These are phyloP conservation scores for Sceloporus tristichus DNA, from an alignment of 2,113 vertebrate genomes.

Conservation along the genomic window DNA sequence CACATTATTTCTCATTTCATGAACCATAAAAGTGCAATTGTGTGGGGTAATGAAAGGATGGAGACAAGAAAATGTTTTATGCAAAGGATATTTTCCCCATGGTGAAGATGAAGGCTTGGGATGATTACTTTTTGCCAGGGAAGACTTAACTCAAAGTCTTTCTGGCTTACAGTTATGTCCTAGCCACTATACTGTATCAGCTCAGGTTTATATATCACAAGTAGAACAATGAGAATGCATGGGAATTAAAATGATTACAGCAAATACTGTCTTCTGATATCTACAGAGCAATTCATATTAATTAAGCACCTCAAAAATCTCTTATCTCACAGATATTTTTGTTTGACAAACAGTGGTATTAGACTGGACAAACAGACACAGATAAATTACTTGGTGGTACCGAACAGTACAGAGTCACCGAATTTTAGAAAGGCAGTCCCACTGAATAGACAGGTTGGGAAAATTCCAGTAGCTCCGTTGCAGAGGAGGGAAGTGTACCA, in stretches of 20 bases:
- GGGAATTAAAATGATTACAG: background rate
- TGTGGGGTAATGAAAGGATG: too few species aligned
- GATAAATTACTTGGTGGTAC: background rate
- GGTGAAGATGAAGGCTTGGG: too few species aligned
- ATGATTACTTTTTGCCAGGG: too few species aligned
- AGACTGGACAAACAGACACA: background rate
- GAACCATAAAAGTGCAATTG: too few species aligned
- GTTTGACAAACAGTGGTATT: background rate
- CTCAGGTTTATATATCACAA: too few species aligned
- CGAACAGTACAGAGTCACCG: background rate
- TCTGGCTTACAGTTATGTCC: too few species aligned
- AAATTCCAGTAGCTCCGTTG: background rate
- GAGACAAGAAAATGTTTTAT: too few species aligned
- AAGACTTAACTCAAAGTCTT: too few species aligned
- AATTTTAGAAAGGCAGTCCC: constrained; percentile 30
- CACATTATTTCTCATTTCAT: background rate
- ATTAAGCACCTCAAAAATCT: too few species aligned
- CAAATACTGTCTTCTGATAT: too few species aligned
- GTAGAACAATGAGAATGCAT: background rate
- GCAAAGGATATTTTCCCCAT: too few species aligned
- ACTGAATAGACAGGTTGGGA: background rate
- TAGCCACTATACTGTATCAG: too few species aligned
- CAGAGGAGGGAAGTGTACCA: background rate
- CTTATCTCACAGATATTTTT: background rate
- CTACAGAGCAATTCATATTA: background rate